Evolutionary conservation across 2,113 vertebrate genomes (phyloP), one percentile per base, ranked within the genome.

Genomic region (Microcebus ravelobensis): DNA sequence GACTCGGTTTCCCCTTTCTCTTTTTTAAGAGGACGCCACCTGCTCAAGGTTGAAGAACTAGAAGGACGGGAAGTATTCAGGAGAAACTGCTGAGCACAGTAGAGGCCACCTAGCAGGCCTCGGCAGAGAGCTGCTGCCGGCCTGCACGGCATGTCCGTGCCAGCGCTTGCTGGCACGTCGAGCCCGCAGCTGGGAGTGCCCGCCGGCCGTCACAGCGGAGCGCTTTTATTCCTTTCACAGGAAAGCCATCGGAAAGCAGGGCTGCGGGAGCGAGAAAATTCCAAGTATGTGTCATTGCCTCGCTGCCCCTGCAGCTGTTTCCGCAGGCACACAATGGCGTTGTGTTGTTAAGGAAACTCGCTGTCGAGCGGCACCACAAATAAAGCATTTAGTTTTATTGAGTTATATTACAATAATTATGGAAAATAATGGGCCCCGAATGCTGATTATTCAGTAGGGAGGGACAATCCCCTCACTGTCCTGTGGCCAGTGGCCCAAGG

Each of bases 221-320:
- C 96, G 97, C 98, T 98, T 98, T 98, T 97, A 98, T 98, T 97
- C 98, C 97, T 98, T 98, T 98, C 98, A 98, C 97, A 98, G 98
- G 98, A 98, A 97, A 98, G 98, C 98, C 98, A 98, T 98, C 98
- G 97, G 59, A 50, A 98, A 98, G 97, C 98, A 98, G 97, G 97
- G 97, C 96, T 97, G 97, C 96, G 96, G 98, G 98, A 98, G 98
- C 97, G 97, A 98, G 98, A 98, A 98, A 98, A 98, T 98, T 98
- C 98, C 98, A 98, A 98, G 98, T 98, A 98, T 98, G 97, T 98
- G 98, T 98, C 98, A 98, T 98, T 97, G 97, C 98, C 98, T 97
- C 97, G 90, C 98, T 98, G 98, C 96, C 97, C 85, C 83, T 97
- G 98, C 98, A 98, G 98, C 98, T 98, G 98, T 98, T 98, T 98